Percentiles rank a stretch among this genome's conserved stretches.
These are phyloP conservation scores for Dicrurus megarhynchus DNA, from an alignment of 2,113 vertebrate genomes.

Conservation along the genomic window DNA sequence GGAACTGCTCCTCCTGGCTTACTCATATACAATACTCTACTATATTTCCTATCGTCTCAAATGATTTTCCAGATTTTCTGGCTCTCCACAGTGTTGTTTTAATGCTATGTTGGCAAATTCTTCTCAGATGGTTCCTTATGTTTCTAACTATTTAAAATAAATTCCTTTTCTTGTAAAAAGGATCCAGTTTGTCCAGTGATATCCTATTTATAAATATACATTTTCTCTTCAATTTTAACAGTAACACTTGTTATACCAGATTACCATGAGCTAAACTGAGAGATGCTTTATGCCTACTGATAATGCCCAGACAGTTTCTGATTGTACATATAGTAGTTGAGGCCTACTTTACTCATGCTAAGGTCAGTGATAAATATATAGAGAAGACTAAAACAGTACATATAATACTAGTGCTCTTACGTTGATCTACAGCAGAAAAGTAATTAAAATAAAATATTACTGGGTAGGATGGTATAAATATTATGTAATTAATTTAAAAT, in stretches of 20 bases:
- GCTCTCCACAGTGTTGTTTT: not conserved
- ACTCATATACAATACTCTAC: not conserved
- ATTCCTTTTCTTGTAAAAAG: not conserved
- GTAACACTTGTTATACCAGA: not conserved
- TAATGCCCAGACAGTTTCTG: not conserved
- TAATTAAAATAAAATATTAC: not conserved
- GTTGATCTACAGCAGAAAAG: not conserved
- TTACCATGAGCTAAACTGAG: not conserved
- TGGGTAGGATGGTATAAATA: accelerated
- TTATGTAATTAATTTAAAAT: not conserved
- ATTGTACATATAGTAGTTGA: not conserved
- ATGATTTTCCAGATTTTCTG: constrained; percentile 29
- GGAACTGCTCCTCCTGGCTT: not conserved
- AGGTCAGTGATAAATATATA: not conserved
- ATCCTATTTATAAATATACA: not conserved
- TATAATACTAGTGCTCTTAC: not conserved
- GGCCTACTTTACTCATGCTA: not conserved
- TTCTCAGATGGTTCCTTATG: not conserved
- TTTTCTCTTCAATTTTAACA: not conserved
- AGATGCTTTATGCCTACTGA: not conserved
- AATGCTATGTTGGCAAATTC: not conserved
- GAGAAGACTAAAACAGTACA: not conserved
- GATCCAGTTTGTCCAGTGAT: not conserved
- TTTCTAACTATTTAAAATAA: not conserved
- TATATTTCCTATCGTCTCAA: not conserved